Evolutionary conservation across 1,140 invertebrate genomes (phyloP).

Genomic region (Musca vetustissima): DNA sequence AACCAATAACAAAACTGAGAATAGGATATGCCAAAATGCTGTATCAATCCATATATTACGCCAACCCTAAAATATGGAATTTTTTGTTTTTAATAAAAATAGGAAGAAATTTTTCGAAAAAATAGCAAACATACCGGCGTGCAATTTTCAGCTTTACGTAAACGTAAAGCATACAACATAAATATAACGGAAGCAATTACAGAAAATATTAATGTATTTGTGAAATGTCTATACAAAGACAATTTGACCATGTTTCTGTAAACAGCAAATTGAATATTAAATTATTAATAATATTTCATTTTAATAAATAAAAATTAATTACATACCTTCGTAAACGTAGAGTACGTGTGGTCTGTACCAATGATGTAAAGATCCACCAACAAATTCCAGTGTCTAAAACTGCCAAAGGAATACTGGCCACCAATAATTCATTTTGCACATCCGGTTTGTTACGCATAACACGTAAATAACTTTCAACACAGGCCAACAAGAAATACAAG

Average conservation of each 20-base stretch:
- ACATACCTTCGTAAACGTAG: conserved; percentile 72
- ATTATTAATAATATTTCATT: not conserved
- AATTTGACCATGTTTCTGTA: conserved; percentile 84
- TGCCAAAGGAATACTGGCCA: conserved; percentile 74
- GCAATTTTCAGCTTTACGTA: conserved; percentile 70
- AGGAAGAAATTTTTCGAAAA: too few relatives aligned
- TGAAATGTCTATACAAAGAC: conserved; percentile 89
- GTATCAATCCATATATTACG: conserved; percentile 90
- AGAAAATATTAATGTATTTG: conserved; percentile 88
- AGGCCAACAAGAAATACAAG: conserved; percentile 81
- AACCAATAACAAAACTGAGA: conserved; percentile 81
- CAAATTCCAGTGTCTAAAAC: conserved; percentile 72
- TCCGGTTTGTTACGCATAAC: conserved; percentile 70
- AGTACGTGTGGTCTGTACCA: conserved; percentile 86
- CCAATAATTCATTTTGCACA: conserved; percentile 66
- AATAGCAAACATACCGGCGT: conserved; percentile 66
- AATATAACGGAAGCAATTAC: conserved; percentile 86
- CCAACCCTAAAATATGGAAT: conserved; percentile 73
- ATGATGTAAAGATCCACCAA: conserved; percentile 86
- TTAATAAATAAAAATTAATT: not conserved
- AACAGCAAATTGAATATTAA: conserved; percentile 35
- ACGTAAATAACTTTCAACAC: conserved; percentile 78
- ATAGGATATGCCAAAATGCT: conserved; percentile 92
- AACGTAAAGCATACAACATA: conserved; percentile 89
- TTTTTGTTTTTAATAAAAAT: too few relatives aligned